Conservation (phyloP, 2,113 vertebrate species). For the Cynoglossus semilaevis region DNA sequence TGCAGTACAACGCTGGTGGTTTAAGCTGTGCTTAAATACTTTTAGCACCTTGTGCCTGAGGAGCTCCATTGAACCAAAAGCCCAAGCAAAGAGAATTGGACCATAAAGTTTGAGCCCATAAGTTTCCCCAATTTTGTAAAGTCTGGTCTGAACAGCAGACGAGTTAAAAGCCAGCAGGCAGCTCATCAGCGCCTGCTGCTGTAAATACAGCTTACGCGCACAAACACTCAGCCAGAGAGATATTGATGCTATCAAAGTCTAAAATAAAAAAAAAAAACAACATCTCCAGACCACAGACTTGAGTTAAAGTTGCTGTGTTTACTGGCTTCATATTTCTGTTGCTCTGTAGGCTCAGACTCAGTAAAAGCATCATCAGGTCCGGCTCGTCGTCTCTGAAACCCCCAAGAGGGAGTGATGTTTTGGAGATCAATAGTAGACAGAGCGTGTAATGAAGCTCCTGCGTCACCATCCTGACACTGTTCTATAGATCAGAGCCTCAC, state of each 20-base stretch:
- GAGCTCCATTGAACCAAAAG: conserved; percentile 14
- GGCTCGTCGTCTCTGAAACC: conserved; percentile 2
- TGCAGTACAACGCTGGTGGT: background rate
- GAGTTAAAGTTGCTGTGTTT: background rate
- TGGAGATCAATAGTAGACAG: conserved; percentile 51
- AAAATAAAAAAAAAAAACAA: conserved; percentile 1
- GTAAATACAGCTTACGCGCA: conserved; percentile 26
- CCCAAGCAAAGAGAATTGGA: conserved; percentile 5
- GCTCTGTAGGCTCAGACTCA: conserved; percentile 8
- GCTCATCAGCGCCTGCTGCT: conserved; percentile 30
- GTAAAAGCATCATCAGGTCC: conserved; percentile 9
- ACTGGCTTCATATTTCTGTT: conserved; percentile 18
- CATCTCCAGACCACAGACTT: conserved; percentile 1
- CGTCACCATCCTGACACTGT: background rate
- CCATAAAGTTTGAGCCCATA: conserved; percentile 24
- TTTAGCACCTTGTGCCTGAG: conserved; percentile 17
- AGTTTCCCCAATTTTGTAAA: conserved; percentile 19
- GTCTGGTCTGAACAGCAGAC: conserved; percentile 30
- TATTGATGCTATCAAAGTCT: background rate
- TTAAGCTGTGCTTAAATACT: conserved; percentile 2
- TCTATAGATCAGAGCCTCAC: conserved; percentile 11
- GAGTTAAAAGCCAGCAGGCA: conserved; percentile 4
- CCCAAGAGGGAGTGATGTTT: conserved; percentile 5
- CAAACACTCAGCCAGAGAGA: conserved; percentile 7
- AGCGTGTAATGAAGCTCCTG: conserved; percentile 28